These are phyloP conservation scores for Lipotes vexillifer DNA, from an alignment of 2,113 vertebrate genomes.

Conservation along the genomic window DNA sequence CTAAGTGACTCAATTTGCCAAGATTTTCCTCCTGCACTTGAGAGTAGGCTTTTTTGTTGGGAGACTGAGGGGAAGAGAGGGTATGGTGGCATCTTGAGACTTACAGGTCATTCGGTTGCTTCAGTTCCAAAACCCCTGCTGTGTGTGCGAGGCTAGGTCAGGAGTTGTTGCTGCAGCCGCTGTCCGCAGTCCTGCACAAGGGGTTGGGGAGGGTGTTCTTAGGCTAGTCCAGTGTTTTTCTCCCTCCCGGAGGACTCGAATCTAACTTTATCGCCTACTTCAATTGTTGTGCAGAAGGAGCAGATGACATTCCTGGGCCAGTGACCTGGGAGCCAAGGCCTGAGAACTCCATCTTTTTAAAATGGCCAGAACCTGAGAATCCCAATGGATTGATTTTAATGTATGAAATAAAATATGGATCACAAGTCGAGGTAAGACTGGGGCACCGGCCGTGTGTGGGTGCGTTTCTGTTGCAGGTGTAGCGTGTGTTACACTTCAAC, in stretches of 20 bases:
- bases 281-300: slow-evolving; percentile 84
- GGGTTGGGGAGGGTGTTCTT: neutral
- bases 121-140: neutral
- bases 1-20: neutral
- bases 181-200: accelerated
- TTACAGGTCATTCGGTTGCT: accelerated
- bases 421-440: slow-evolving; percentile 88
- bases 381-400: slow-evolving; percentile 96
- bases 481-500: accelerated
- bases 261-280: neutral
- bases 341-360: slow-evolving; percentile 89
- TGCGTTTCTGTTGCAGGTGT: accelerated
- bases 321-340: slow-evolving; percentile 86
- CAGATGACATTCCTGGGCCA: slow-evolving; percentile 92
- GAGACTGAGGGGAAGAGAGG: neutral
- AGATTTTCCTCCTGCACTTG: neutral
- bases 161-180: accelerated
- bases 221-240: neutral
- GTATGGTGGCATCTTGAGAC: neutral
- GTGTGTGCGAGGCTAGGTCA: neutral
- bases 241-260: neutral
- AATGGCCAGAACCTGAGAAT: slow-evolving; percentile 89
- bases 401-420: slow-evolving; percentile 95
- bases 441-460: accelerated
- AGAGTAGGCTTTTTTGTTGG: neutral